Percentiles rank a stretch among this genome's conserved stretches.
These are phyloP conservation scores for Glandiceps talaboti DNA, from an alignment of 53 echinoderm and acorn worm genomes.

Conservation along the genomic window DNA sequence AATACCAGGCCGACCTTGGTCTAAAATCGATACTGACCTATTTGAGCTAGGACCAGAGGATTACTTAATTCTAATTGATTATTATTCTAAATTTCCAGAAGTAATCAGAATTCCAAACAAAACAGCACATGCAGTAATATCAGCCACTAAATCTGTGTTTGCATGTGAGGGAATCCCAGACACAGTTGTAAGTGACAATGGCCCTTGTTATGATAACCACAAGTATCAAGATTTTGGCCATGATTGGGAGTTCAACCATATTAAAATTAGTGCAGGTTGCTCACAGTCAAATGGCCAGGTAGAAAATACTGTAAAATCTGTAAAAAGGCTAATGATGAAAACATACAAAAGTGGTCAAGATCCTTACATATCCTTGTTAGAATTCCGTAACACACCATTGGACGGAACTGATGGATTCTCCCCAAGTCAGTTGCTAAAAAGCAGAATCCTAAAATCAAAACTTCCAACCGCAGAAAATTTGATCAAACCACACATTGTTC, in stretches of 20 bases:
- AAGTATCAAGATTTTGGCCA: neutral
- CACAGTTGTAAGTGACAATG: slow-evolving; percentile 27
- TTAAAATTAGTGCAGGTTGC: slow-evolving; percentile 17
- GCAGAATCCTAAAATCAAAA: neutral
- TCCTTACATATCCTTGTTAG: slow-evolving; percentile 11
- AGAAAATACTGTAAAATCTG: neutral
- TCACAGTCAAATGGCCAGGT: slow-evolving; percentile 16
- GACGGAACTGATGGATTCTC: slow-evolving; percentile 10
- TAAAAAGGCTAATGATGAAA: slow-evolving; percentile 5
- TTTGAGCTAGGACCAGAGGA: slow-evolving; percentile 12
- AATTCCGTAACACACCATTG: slow-evolving; percentile 20
- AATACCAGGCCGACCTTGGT: neutral
- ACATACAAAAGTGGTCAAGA: slow-evolving; percentile 1
- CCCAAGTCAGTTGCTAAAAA: neutral
- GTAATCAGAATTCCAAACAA: slow-evolving; percentile 20
- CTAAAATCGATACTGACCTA: neutral
- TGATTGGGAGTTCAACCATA: slow-evolving; percentile 20
- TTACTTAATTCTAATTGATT: slow-evolving; percentile 13
- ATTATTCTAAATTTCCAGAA: slow-evolving; percentile 23
- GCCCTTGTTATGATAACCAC: slow-evolving; percentile 4
- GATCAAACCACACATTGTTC: slow-evolving; percentile 11
- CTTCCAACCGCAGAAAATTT: slow-evolving; percentile 4
- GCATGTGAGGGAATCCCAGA: slow-evolving; percentile 27
- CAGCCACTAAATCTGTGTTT: slow-evolving; percentile 27
- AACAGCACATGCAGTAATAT: slow-evolving; percentile 25